phyloP scores from a whole-genome alignment of 2,113 vertebrate genomes.

The Diglossa brunneiventris region DNA sequence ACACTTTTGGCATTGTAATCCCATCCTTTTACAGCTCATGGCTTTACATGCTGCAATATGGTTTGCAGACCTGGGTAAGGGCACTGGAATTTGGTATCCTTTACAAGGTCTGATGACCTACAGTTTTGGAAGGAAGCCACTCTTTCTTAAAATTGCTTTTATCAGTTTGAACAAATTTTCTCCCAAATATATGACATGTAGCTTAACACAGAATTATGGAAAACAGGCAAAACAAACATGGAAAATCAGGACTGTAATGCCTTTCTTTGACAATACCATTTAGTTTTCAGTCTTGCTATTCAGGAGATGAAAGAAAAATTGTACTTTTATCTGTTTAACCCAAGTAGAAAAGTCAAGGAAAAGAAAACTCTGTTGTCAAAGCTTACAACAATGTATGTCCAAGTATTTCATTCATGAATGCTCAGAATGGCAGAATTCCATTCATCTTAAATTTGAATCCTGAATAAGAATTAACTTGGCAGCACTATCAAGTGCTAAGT shows the following conservation, averaged over 20 bases:
- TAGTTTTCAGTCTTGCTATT: background rate
- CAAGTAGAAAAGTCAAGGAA: background rate
- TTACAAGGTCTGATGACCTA: background rate
- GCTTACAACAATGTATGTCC: background rate
- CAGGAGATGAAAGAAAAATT: background rate
- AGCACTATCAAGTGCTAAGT: background rate
- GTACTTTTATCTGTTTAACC: background rate
- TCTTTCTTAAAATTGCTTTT: background rate
- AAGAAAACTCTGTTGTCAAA: background rate
- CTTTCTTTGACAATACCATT: background rate
- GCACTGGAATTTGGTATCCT: background rate
- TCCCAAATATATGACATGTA: background rate
- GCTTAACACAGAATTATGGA: background rate
- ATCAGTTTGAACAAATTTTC: background rate
- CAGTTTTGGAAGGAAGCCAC: background rate
- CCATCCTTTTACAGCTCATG: background rate
- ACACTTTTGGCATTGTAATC: slow-evolving; percentile 1
- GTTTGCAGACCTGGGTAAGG: background rate
- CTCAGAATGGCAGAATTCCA: background rate
- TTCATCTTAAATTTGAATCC: background rate
- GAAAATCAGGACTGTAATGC: background rate
- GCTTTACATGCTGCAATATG: background rate
- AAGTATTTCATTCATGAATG: background rate
- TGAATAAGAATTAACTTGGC: background rate
- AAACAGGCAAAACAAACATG: background rate